Conservation (phyloP, 64 coral and sea anemone species). For the Stylophora pistillata region DNA sequence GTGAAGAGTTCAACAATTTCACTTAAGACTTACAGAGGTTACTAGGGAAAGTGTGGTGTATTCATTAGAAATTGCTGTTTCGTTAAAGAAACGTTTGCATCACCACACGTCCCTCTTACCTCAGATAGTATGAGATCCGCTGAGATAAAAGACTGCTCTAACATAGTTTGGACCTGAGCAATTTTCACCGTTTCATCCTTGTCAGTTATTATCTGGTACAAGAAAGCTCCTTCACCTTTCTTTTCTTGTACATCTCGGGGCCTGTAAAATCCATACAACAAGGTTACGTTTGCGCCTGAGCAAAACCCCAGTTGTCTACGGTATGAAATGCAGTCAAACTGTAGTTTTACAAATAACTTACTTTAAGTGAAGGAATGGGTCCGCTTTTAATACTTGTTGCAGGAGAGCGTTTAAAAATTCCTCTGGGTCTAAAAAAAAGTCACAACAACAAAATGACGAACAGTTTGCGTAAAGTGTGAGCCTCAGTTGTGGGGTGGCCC, state of each 20-base stretch:
- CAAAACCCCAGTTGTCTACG: too few species aligned
- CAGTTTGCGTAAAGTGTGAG: neutral
- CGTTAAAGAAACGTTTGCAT: too few species aligned
- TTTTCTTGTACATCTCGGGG: neutral
- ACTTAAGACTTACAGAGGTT: too few species aligned
- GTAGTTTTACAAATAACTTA: slow-evolving; percentile 48
- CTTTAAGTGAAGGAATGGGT: slow-evolving; percentile 92
- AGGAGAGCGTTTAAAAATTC: slow-evolving; percentile 93
- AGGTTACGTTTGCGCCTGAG: too few species aligned
- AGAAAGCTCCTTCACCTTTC: slow-evolving; percentile 42
- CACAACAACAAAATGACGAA: neutral
- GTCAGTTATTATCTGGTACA: slow-evolving; percentile 77
- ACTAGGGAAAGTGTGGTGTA: too few species aligned
- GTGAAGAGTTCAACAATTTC: too few species aligned
- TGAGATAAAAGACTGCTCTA: slow-evolving; percentile 67
- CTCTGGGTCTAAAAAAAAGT: slow-evolving; percentile 78
- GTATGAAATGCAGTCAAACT: too few species aligned
- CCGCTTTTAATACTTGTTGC: slow-evolving; percentile 91
- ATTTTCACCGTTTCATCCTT: slow-evolving; percentile 52
- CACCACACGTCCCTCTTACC: slow-evolving; percentile 18
- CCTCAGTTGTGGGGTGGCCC: neutral
- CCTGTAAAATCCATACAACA: neutral
- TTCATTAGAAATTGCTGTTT: too few species aligned
- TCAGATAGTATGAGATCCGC: slow-evolving; percentile 66
- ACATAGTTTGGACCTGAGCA: slow-evolving; percentile 37